Evolutionary conservation across 2,888 invertebrate species (phyloP), one percentile per base, ranked within the genome.

Genomic region (Ornithoptera alexandrae): DNA sequence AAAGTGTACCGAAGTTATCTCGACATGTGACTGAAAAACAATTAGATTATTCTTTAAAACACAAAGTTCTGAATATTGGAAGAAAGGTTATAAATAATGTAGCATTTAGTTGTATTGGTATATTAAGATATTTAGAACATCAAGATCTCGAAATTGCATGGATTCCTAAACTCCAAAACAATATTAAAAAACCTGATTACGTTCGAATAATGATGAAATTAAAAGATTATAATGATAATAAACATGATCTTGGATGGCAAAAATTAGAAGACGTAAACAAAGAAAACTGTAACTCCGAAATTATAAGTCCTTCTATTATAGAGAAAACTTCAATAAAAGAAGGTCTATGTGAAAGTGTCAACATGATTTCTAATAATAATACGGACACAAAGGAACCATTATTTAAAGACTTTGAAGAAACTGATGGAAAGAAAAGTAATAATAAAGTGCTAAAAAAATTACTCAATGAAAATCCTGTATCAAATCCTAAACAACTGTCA

Each of bases 401-500:
- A 46, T 59, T 7, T 56, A 5, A 20, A 39, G 56, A 30, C 53
- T 57, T 20, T 58, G 78, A 78, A 72, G 72, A 82, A 61, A 50
- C 24, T 6, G 24, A 50, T 17, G 36, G 17, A 30, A 36, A 22
- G 50, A 56, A 15, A 5, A 15, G 22, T 42, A n/a, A 46, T 59
- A 22, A 42, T 12, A 15, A n/a, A 6, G 5, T 63, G 1, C 53
- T 70, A 59, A 75, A 71, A 59, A 84, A 80, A 73, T 72, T 86
- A n/a, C 74, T 85, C 5, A 86, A 89, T 77, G 75, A 78, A 42
- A 86, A 80, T 77, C 92, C 92, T 56, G 92, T 90, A 20, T 80
- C 86, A 53, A 88, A 90, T 74, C 92, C 92, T 7, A 92, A 87
- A 78, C 84, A 87, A 77, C 76, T 90, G 24, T 89, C 87, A n/a